These are phyloP conservation scores for Lucilia sericata DNA, from an alignment of 1,140 invertebrate genomes.

Conservation along the genomic window DNA sequence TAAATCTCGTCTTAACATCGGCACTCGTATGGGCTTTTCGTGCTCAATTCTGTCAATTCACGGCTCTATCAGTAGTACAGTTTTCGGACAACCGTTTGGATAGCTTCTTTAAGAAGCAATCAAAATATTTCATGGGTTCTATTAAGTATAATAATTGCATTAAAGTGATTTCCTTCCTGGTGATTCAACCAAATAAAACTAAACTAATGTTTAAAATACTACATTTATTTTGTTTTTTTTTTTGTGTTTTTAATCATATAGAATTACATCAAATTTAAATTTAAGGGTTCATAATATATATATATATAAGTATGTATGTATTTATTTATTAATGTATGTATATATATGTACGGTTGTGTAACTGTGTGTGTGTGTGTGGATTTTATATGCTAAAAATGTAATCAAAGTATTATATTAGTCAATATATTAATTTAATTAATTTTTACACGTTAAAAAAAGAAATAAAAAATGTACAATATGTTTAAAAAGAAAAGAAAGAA, in stretches of 20 bases:
- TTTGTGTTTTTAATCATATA: slow-evolving; percentile 17
- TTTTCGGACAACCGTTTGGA: too few species aligned
- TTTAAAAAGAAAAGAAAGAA: neutral
- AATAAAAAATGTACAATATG: slow-evolving; percentile 35
- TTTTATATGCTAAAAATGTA: slow-evolving; percentile 16
- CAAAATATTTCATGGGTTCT: too few species aligned
- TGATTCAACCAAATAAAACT: neutral
- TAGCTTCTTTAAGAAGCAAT: too few species aligned
- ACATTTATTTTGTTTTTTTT: slow-evolving; percentile 31
- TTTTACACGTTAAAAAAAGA: slow-evolving; percentile 32
- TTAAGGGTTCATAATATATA: slow-evolving; percentile 39
- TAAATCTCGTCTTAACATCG: too few species aligned
- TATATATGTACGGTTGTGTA: neutral
- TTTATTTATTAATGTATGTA: neutral
- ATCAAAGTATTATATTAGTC: slow-evolving; percentile 26
- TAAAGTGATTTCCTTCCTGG: too few species aligned
- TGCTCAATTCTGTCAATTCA: too few species aligned
- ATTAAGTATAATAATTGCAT: too few species aligned
- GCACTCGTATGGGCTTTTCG: too few species aligned
- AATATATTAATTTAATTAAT: slow-evolving; percentile 9
- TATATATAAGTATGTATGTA: neutral
- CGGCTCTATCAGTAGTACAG: too few species aligned
- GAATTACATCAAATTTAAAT: slow-evolving; percentile 43
- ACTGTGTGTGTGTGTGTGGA: neutral
- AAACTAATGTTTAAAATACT: slow-evolving; percentile 30